These are phyloP conservation scores for Eudyptes chrysolophus DNA, from an alignment of 2,113 vertebrate genomes.

Conservation along the genomic window DNA sequence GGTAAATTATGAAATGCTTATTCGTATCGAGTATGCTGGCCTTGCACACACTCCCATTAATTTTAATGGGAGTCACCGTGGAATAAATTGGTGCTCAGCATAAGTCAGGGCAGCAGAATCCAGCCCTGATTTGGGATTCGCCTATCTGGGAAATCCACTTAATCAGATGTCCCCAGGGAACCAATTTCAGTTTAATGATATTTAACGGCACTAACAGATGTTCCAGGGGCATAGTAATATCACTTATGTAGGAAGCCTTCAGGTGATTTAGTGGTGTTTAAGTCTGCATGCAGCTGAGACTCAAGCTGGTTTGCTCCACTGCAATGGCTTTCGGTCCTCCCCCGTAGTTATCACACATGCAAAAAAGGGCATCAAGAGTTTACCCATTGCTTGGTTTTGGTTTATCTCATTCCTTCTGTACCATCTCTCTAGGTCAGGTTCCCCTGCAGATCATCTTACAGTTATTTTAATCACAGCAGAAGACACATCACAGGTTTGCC, in stretches of 20 bases:
- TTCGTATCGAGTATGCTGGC: not conserved
- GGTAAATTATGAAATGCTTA: not conserved
- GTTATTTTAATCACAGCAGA: not conserved
- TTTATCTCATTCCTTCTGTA: not conserved
- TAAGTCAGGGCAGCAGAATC: not conserved
- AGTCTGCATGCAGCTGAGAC: not conserved
- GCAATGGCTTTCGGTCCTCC: not conserved
- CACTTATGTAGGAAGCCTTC: not conserved
- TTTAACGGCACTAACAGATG: conserved; percentile 49
- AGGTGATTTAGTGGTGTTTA: not conserved
- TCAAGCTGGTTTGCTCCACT: not conserved
- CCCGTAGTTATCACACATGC: not conserved
- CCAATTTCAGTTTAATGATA: not conserved
- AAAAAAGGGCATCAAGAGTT: not conserved
- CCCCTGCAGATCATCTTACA: not conserved
- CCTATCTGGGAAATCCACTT: conserved; percentile 21
- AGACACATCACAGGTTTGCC: not conserved
- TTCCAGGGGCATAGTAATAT: not conserved
- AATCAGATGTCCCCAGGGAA: conserved; percentile 3
- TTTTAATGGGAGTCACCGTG: not conserved
- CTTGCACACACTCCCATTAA: not conserved
- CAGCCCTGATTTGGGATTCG: not conserved
- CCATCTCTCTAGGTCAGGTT: not conserved
- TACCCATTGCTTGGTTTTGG: not conserved
- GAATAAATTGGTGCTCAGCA: conserved; percentile 37